These are phyloP conservation scores for Leucophenga maculata DNA, from an alignment of 2,888 invertebrate species.

Conservation along the genomic window DNA sequence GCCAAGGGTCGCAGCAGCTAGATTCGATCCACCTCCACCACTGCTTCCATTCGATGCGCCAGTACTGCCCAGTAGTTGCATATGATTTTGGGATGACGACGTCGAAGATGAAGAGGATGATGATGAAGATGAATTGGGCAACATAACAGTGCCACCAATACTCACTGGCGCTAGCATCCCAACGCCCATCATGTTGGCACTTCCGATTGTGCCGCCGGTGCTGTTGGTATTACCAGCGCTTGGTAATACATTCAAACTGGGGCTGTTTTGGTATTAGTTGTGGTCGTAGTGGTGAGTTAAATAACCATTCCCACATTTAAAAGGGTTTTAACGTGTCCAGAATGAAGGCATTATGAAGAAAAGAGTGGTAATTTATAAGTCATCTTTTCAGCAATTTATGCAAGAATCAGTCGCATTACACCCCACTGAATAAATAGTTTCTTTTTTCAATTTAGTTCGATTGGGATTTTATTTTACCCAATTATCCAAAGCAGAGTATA, in stretches of 20 bases:
- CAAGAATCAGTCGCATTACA: not conserved
- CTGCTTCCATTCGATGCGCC: slow-evolving; percentile 27
- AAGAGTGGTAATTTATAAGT: slow-evolving; percentile 31
- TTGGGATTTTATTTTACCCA: too few relatives aligned
- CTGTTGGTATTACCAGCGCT: slow-evolving; percentile 43
- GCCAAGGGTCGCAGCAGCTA: slow-evolving; percentile 80
- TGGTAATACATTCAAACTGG: slow-evolving; percentile 52
- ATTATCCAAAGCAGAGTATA: too few relatives aligned
- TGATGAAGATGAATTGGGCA: slow-evolving; percentile 67
- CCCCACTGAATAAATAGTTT: not conserved
- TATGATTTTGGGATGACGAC: slow-evolving; percentile 65
- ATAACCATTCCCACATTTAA: not conserved
- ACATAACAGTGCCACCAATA: slow-evolving; percentile 67
- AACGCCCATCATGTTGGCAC: slow-evolving; percentile 43
- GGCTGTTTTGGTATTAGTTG: slow-evolving; percentile 44
- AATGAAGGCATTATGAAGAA: slow-evolving; percentile 40
- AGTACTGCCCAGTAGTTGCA: slow-evolving; percentile 58
- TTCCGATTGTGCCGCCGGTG: slow-evolving; percentile 37
- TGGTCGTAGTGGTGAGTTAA: slow-evolving; percentile 19
- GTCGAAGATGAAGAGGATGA: slow-evolving; percentile 69
- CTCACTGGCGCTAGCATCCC: slow-evolving; percentile 68
- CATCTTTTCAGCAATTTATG: not conserved
- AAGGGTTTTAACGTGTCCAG: slow-evolving; percentile 36
- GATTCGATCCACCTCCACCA: slow-evolving; percentile 40
- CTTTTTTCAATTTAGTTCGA: too few relatives aligned